phyloP scores from a whole-genome alignment of 2,113 vertebrate genomes.

The Limnothrissa miodon region DNA sequence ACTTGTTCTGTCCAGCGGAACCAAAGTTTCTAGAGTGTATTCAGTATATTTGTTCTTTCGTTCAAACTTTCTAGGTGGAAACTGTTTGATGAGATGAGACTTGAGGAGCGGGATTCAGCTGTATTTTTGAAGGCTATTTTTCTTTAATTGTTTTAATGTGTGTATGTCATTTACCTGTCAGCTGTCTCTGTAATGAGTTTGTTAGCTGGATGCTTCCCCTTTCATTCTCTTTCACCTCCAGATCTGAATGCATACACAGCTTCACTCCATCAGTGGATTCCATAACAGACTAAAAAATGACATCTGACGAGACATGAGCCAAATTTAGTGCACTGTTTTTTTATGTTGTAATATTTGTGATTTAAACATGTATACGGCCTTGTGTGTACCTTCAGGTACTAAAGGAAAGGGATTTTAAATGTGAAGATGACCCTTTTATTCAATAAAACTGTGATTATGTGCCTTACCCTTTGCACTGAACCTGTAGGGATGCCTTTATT shows the following conservation, averaged over 20 bases:
- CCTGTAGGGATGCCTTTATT: slow-evolving; percentile 32
- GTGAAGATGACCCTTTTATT: background rate
- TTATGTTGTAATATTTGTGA: background rate
- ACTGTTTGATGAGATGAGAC: background rate
- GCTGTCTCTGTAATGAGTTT: background rate
- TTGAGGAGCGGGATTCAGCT: background rate
- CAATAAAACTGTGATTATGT: slow-evolving; percentile 13
- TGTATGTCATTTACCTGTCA: background rate
- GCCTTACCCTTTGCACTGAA: slow-evolving; percentile 33
- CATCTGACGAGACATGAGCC: background rate
- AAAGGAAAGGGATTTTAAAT: slow-evolving; percentile 28
- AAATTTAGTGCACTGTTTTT: background rate
- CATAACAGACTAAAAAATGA: background rate
- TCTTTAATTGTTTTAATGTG: background rate
- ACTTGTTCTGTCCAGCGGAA: background rate
- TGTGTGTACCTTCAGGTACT: background rate
- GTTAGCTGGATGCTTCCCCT: background rate
- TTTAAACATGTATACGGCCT: background rate
- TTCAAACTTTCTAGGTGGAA: slow-evolving; percentile 42
- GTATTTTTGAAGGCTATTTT: background rate
- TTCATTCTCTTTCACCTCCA: background rate
- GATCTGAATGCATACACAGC: background rate
- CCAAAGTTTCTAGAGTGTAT: background rate
- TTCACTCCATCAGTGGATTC: background rate
- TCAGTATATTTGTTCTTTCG: slow-evolving; percentile 8